phyloP scores from a whole-genome alignment of 2,113 vertebrate genomes.

The Ibidorhyncha struthersii region DNA sequence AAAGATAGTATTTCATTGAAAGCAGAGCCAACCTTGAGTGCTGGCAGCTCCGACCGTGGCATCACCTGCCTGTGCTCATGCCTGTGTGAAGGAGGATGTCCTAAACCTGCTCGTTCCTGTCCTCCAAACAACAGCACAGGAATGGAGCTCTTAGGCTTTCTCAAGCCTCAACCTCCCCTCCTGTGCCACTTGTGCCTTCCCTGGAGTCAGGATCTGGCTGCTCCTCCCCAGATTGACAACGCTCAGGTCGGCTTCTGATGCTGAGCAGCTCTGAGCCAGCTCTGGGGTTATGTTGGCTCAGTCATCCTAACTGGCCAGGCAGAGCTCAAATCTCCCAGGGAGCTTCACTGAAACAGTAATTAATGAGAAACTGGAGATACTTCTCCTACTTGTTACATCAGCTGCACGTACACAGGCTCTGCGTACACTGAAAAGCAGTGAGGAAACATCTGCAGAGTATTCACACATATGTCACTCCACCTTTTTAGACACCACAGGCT shows the following conservation, averaged over 20 bases:
- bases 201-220: background rate
- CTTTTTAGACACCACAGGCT: background rate
- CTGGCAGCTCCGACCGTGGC: background rate
- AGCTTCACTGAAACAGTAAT: background rate
- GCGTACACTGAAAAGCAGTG: rapidly evolving
- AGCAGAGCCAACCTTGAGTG: background rate
- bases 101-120: background rate
- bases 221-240: background rate
- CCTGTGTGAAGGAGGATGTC: background rate
- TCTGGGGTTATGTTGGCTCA: background rate
- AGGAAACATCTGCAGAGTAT: background rate
- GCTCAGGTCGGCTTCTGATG: background rate
- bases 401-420: rapidly evolving
- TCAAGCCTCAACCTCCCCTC: rapidly evolving
- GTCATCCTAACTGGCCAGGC: background rate
- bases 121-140: background rate
- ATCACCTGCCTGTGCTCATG: background rate
- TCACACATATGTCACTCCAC: background rate
- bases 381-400: background rate
- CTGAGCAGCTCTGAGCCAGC: background rate
- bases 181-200: background rate
- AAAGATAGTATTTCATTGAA: background rate
- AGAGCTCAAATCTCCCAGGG: background rate
- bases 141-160: background rate
- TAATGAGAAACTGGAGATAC: background rate